Evolutionary conservation across 2,797 vertebrate species (phyloP), one percentile per base, ranked within the genome.

Genomic region (Alectoris magna): DNA sequence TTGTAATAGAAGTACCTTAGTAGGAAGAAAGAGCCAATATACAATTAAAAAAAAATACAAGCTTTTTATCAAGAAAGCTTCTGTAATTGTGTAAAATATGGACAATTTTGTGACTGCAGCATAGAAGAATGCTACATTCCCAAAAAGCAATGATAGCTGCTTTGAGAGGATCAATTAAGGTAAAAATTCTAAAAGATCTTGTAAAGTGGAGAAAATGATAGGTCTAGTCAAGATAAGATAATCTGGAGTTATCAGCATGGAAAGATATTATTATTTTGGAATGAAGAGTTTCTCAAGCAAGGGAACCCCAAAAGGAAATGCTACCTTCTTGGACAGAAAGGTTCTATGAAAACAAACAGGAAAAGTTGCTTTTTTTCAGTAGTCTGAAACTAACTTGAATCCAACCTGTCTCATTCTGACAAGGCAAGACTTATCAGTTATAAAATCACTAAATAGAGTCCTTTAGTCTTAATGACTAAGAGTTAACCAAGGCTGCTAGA

Each of bases 371-470:
- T 94, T 53, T 53, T 81, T 84, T 66, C 29, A 80, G 1, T 15
- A 1, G 1, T 63, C 13, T 91, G 46, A 88, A 90, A 83, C 7
- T 46, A 69, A 59, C 80, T 83, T 85, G 31, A 85, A 89, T 89
- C 51, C 41, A 89, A 14, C 6, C 31, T 80, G 41, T 62, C 34
- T 83, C 62, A 18, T 4, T 84, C 14, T 11, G 58, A 51, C 34
- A 80, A 6, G 49, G 29, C 14, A 80, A 82, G 34, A 64, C 36
- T 44, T 94, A 83, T 68, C 75, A 55, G 26, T 89, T 94, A 93
- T 69, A 51, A 89, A 93, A 94, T 91, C 58, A 63, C 48, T 94
- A 94, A 87, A 88, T 67, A 94, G 5, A 77, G 49, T 44, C 10
- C 27, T 90, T 93, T 78, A 62, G 46, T 90, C 72, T 51, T 95